Evolutionary conservation across 2,113 vertebrate species (phyloP).

Genomic region (Cathartes aura): DNA sequence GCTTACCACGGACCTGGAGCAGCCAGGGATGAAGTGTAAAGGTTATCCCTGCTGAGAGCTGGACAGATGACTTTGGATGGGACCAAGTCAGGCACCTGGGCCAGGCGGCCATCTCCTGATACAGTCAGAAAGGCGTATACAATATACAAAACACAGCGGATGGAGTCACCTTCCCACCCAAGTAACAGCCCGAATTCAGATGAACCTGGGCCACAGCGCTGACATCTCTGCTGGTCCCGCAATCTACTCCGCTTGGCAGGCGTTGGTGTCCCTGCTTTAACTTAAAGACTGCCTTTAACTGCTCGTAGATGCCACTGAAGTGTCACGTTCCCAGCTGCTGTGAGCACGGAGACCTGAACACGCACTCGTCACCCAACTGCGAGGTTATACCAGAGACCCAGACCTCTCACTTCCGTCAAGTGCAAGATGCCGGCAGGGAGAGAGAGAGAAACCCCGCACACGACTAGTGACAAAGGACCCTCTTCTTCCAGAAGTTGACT

Average conservation of each 20-base stretch:
- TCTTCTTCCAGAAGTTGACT: not conserved
- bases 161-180: not conserved
- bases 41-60: not conserved
- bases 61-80: not conserved
- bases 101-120: not conserved
- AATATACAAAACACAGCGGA: not conserved
- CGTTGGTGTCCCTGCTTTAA: not conserved
- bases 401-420: not conserved
- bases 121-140: not conserved
- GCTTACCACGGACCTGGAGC: accelerated
- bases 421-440: not conserved
- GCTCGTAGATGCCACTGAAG: not conserved
- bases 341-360: not conserved
- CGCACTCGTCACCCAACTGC: not conserved
- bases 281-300: not conserved
- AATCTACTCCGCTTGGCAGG: not conserved
- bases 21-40: not conserved
- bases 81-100: not conserved
- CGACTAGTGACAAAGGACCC: not conserved
- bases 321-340: not conserved
- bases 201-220: not conserved
- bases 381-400: not conserved
- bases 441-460: not conserved
- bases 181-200: not conserved
- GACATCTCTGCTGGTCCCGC: not conserved